Evolutionary conservation across 2,888 invertebrate species (phyloP).

Genomic region (Eudemis profundana): DNA sequence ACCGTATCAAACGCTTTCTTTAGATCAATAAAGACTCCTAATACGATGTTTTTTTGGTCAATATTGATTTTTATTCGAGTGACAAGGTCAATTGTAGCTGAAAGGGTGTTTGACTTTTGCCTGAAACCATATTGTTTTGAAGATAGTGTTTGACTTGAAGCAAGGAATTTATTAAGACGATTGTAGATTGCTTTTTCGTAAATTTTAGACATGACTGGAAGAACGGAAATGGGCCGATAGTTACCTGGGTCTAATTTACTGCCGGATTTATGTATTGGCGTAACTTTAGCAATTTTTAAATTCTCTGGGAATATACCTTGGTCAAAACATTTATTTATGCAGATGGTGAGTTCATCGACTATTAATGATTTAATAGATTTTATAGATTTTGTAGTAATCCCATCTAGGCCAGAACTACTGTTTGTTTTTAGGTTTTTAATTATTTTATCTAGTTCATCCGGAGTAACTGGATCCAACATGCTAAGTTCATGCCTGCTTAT

Average conservation of each 20-base stretch:
- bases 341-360: neutral
- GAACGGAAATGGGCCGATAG: too few species aligned
- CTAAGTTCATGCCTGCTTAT: neutral
- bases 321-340: slow-evolving; percentile 7
- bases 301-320: slow-evolving; percentile 22
- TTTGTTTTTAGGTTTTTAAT: slow-evolving; percentile 39
- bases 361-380: slow-evolving; percentile 28
- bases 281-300: slow-evolving; percentile 24
- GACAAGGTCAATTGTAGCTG: slow-evolving; percentile 25
- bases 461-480: neutral
- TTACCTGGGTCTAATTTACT: slow-evolving; percentile 3
- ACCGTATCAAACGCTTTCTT: too few species aligned
- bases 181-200: too few species aligned
- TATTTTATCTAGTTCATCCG: slow-evolving; percentile 19
- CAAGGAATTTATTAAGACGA: too few species aligned
- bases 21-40: too few species aligned
- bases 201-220: too few species aligned
- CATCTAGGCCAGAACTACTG: slow-evolving; percentile 26
- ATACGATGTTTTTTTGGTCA: too few species aligned
- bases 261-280: slow-evolving; percentile 13
- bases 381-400: slow-evolving; percentile 33
- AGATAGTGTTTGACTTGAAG: too few species aligned
- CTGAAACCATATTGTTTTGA: slow-evolving; percentile 21
- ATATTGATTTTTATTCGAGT: slow-evolving; percentile 22
- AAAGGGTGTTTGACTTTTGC: slow-evolving; percentile 22